These are phyloP conservation scores for Oryzias melastigma DNA, from an alignment of 2,113 vertebrate genomes.

Conservation along the genomic window DNA sequence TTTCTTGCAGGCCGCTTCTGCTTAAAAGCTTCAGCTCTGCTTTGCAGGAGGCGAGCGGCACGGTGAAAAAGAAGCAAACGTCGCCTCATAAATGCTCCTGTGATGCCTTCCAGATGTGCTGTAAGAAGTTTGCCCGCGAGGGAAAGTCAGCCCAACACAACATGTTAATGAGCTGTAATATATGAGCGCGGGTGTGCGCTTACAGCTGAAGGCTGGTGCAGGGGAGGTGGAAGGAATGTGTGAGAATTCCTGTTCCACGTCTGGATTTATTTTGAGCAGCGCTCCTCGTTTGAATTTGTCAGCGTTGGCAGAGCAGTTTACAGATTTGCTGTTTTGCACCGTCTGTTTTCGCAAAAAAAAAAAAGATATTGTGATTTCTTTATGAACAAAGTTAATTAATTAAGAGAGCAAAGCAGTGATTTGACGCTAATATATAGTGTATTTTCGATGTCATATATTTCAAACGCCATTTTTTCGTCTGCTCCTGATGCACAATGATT, in stretches of 20 bases:
- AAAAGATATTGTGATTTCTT: background rate
- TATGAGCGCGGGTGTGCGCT: constrained; percentile 8
- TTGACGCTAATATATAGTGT: too few relatives aligned
- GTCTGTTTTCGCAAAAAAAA: background rate
- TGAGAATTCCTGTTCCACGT: constrained; percentile 33
- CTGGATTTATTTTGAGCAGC: constrained; percentile 42
- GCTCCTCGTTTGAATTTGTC: constrained; percentile 17
- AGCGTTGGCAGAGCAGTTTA: background rate
- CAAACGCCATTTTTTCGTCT: too few relatives aligned
- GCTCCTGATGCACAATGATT: too few relatives aligned
- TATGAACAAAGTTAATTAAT: too few relatives aligned
- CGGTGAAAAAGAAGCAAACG: constrained; percentile 16
- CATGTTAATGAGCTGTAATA: constrained; percentile 43
- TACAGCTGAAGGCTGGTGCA: constrained; percentile 10
- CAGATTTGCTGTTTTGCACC: background rate
- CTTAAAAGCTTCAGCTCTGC: background rate
- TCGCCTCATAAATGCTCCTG: constrained; percentile 15
- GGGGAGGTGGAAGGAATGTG: constrained; percentile 34
- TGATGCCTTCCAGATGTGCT: constrained; percentile 58
- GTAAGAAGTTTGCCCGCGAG: constrained; percentile 4
- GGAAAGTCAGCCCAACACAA: constrained; percentile 1
- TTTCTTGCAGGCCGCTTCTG: background rate
- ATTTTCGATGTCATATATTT: too few relatives aligned
- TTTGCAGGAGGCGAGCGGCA: constrained; percentile 30
- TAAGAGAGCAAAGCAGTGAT: too few relatives aligned